Evolutionary conservation across 2,113 vertebrate genomes (phyloP), one percentile per base, ranked within the genome.

Genomic region (Ursus arctos): DNA sequence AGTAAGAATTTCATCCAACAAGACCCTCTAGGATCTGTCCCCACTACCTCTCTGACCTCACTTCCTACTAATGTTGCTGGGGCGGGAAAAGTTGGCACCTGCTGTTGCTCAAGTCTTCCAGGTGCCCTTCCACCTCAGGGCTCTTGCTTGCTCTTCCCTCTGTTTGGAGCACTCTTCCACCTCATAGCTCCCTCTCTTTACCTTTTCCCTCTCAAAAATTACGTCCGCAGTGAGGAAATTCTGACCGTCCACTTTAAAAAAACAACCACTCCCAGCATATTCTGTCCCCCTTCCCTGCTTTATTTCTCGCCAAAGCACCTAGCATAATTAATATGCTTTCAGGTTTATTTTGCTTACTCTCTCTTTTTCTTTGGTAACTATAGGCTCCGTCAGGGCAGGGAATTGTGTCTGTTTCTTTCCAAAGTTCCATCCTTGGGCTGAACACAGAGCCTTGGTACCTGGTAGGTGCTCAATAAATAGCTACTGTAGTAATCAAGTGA

Each of bases 121-220:
- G 33, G n/a, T 24, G 2, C 18, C 4, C 28, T 21, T 82, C 11
- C 0, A 8, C 18, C n/a, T 61, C 13, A 0, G 36, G n/a, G 9
- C 76, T 33, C 19, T 13, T 28, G 13, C 40, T 59, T 47, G 7
- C 6, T 67, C 5, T 8, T 24, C 4, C 24, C 57, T 74, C 61
- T 63, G 0, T 79, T 51, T 28, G n/a, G 84, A 49, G 47, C 7
- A 4, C 4, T 87, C 21, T 18, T 69, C 26, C 7, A 24, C 5
- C 18, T 53, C 49, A 8, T 49, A 47, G n/a, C 7, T 49, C 24
- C 40, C 13, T 28, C 11, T 49, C 19, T 13, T 53, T 7, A 8
- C 28, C 28, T 57, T 59, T 51, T 36, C 9, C 13, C 77, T 87
- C 85, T 84, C 61, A 88, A 61, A 63, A 49, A 31, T 59, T 33